Conservation (phyloP, 2,888 invertebrate genomes). For the Cheilosia soror region DNA sequence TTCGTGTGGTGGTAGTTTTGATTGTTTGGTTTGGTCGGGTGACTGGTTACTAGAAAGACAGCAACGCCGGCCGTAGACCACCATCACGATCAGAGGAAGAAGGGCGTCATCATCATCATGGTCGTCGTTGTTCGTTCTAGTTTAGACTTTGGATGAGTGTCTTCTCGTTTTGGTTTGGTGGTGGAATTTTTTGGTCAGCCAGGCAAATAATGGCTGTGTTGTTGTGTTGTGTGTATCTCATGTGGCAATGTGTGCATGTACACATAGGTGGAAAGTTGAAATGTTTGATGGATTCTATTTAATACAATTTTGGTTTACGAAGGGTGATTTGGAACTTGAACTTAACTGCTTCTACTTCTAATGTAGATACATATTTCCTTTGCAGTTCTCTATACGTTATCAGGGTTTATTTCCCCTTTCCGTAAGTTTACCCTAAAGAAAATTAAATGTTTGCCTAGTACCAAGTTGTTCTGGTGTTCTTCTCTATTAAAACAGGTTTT, state of each 20-base stretch:
- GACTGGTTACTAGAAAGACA: conserved; percentile 41
- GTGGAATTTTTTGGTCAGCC: conserved; percentile 70
- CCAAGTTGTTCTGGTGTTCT: not conserved
- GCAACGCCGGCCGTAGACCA: conserved; percentile 19
- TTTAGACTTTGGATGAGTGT: conserved; percentile 49
- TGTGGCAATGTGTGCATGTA: conserved; percentile 13
- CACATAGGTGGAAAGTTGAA: conserved; percentile 34
- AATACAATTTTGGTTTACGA: conserved; percentile 20
- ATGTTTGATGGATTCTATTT: conserved; percentile 47
- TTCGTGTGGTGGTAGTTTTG: conserved; percentile 44
- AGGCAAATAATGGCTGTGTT: conserved; percentile 60
- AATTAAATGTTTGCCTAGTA: not conserved
- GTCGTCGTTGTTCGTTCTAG: conserved; percentile 47
- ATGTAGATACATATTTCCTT: not conserved
- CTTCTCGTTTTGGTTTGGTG: conserved; percentile 58
- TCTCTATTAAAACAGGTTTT: not conserved
- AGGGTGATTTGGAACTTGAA: conserved; percentile 5
- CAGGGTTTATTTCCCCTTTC: not conserved
- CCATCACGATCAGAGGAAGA: conserved; percentile 6
- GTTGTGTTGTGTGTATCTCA: conserved; percentile 43
- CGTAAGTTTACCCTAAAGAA: not conserved
- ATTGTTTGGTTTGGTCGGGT: conserved; percentile 53
- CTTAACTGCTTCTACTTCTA: not conserved
- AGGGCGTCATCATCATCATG: conserved; percentile 15
- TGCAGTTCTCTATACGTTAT: not conserved